Conservation (phyloP, 1,140 invertebrate genomes). For the Argopecten irradians region DNA sequence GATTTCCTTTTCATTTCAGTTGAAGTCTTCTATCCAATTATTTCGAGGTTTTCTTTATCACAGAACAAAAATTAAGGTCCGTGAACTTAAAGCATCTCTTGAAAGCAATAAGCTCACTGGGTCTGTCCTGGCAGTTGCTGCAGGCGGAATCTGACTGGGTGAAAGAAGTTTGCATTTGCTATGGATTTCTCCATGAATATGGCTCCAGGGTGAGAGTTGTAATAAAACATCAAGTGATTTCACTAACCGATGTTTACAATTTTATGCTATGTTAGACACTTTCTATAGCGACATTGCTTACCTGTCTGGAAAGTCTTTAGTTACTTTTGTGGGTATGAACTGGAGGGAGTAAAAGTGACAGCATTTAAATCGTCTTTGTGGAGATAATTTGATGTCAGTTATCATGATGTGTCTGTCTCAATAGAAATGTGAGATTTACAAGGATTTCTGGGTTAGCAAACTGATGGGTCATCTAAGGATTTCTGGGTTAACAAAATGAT, state of each 20-base stretch:
- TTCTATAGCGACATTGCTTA: neutral
- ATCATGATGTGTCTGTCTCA: neutral
- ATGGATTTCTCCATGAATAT: neutral
- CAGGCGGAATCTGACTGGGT: neutral
- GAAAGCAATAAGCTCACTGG: neutral
- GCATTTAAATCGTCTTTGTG: neutral
- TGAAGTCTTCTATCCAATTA: conserved; percentile 9
- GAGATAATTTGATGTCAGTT: neutral
- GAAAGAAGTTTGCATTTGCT: conserved; percentile 16
- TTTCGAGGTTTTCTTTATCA: conserved; percentile 18
- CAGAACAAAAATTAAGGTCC: neutral
- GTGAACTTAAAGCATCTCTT: conserved; percentile 6
- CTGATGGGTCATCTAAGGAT: neutral
- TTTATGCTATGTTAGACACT: neutral
- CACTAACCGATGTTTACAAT: conserved; percentile 1
- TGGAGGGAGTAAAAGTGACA: neutral
- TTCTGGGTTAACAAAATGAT: neutral
- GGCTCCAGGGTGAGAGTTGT: neutral
- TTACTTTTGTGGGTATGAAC: neutral
- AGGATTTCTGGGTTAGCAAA: too few species aligned
- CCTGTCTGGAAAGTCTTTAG: neutral
- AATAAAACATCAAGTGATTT: conserved; percentile 10
- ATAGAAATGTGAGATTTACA: neutral
- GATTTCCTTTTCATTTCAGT: conserved; percentile 22
- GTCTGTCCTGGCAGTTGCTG: neutral